Conservation (phyloP, 2,888 invertebrate genomes). For the Melinopterus prodromus region DNA sequence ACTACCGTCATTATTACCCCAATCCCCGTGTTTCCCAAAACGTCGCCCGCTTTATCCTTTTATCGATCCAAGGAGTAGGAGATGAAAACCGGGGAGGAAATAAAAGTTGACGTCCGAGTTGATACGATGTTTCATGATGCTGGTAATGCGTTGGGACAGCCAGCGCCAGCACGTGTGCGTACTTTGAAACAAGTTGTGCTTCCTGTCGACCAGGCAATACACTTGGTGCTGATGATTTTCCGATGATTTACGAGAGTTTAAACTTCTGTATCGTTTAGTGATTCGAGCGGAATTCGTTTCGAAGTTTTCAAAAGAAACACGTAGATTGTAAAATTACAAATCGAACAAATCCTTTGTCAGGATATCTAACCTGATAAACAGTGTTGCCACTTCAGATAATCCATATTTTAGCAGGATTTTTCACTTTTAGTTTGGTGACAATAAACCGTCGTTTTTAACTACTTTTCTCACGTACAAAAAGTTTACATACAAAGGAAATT, state of each 20-base stretch:
- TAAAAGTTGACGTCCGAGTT: neutral
- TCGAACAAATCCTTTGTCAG: too few relatives aligned
- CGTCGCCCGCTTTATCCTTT: neutral
- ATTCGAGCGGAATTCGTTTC: neutral
- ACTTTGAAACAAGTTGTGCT: neutral
- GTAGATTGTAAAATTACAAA: too few relatives aligned
- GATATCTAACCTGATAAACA: too few relatives aligned
- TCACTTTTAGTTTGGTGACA: too few relatives aligned
- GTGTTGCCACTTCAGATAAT: too few relatives aligned
- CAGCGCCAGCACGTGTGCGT: neutral
- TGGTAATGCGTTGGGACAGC: neutral
- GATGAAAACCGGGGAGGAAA: neutral
- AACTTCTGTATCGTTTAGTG: neutral
- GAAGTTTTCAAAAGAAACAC: too few relatives aligned
- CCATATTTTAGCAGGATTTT: too few relatives aligned
- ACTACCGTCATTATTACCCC: neutral
- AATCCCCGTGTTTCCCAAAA: neutral
- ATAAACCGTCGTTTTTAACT: too few relatives aligned
- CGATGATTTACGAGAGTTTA: neutral
- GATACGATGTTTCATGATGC: neutral
- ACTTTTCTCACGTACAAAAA: too few relatives aligned
- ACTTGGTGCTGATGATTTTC: neutral
- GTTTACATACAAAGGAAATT: too few relatives aligned
- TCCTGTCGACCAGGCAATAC: neutral
- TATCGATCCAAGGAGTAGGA: neutral